A percentile compares a stretch with the other conserved stretches of the same genome.
Evolutionary conservation across 2,113 vertebrate species (phyloP).

Genomic region (Falco punctatus): DNA sequence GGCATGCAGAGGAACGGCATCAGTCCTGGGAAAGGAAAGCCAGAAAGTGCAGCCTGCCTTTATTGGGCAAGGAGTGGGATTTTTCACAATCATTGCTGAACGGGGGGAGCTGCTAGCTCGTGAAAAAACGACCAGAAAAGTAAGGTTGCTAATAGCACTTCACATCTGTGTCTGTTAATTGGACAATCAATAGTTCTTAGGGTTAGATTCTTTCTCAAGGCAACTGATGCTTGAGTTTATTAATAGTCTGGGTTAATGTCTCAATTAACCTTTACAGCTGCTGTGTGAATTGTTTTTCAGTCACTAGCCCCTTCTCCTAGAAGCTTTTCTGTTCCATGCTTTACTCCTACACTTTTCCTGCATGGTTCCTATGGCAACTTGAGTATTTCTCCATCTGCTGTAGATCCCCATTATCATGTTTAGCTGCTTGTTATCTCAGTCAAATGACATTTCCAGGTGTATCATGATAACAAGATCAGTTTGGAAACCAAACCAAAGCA

Average conservation of each 20-base stretch:
- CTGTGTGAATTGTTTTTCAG: neutral
- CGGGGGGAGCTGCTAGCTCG: neutral
- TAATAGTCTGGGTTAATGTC: neutral
- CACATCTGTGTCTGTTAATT: neutral
- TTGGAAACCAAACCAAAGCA: constrained; percentile 2
- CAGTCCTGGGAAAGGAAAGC: neutral
- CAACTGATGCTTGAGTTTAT: neutral
- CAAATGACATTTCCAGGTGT: constrained; percentile 9
- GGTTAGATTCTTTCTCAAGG: neutral
- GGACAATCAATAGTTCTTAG: neutral
- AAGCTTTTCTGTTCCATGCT: neutral
- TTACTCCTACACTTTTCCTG: constrained; percentile 49
- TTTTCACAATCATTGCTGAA: neutral
- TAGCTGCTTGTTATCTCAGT: neutral
- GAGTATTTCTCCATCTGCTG: constrained; percentile 27
- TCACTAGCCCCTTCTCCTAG: neutral
- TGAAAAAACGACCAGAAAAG: neutral
- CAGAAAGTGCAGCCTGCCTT: neutral
- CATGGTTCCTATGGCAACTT: constrained; percentile 61
- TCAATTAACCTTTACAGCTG: neutral
- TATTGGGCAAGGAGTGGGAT: neutral
- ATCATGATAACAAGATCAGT: neutral
- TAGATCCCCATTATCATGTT: neutral
- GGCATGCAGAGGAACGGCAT: neutral
- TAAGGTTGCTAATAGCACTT: neutral